A percentile compares a stretch with the other conserved stretches of the same genome.
Conservation (phyloP, 2,113 vertebrate species). For the Pseudolaguvia tuberculata region DNA sequence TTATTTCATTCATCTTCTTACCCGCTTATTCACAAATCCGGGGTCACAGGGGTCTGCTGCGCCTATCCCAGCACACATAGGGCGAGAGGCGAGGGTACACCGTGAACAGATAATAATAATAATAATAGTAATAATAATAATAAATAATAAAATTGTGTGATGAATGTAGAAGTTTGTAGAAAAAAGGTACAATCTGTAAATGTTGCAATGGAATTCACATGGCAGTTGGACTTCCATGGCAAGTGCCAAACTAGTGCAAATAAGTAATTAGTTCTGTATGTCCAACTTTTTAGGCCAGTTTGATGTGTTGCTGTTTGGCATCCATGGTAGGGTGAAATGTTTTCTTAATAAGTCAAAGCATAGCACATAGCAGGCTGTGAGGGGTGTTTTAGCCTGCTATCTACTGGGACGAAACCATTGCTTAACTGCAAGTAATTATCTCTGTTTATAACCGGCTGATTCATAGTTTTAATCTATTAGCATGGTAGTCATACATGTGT, state of each 20-base stretch:
- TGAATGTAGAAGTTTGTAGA: not conserved
- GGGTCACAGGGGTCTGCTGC: too few species aligned
- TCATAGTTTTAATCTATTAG: constrained; percentile 6
- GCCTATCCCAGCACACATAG: too few species aligned
- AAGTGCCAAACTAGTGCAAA: constrained; percentile 7
- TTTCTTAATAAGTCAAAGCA: constrained; percentile 21
- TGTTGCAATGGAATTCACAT: constrained; percentile 19
- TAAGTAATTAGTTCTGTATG: constrained; percentile 13
- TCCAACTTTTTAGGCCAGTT: constrained; percentile 12
- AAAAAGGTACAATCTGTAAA: constrained; percentile 14
- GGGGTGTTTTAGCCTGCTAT: not conserved
- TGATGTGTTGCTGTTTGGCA: constrained; percentile 22
- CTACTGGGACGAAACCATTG: not conserved
- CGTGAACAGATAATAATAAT: too few species aligned
- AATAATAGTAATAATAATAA: too few species aligned
- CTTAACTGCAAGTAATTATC: constrained; percentile 11
- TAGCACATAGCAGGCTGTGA: not conserved
- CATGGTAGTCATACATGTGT: not conserved
- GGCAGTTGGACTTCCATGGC: constrained; percentile 30
- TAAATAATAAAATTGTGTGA: constrained; percentile 33
- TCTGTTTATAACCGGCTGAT: constrained; percentile 28
- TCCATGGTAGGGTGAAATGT: constrained; percentile 16
- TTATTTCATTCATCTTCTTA: too few species aligned
- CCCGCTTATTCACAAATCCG: too few species aligned
- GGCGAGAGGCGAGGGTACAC: too few species aligned